phyloP scores from a whole-genome alignment of 1,140 invertebrate species.

The Cotesia typhae region DNA sequence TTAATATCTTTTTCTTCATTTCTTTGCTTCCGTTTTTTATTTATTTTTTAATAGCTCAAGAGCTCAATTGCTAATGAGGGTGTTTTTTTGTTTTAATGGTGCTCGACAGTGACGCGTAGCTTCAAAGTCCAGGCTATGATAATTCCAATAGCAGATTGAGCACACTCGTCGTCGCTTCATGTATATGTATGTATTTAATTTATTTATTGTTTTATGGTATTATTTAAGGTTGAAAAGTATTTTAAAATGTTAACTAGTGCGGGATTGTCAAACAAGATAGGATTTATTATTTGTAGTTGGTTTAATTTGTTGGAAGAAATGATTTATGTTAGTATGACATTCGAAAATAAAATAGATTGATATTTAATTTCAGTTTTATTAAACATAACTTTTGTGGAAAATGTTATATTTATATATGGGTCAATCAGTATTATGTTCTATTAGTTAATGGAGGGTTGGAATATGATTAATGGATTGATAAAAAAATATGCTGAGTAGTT shows the following conservation, averaged over 20 bases:
- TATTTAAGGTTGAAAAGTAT: not conserved
- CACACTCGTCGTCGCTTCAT: conserved; percentile 63
- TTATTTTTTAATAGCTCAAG: not conserved
- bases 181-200: conserved; percentile 56
- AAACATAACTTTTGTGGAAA: too few relatives aligned
- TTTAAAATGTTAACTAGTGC: not conserved
- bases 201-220: not conserved
- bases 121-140: conserved; percentile 57
- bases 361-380: too few relatives aligned
- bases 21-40: not conserved
- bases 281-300: too few relatives aligned
- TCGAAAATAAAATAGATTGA: too few relatives aligned
- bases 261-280: too few relatives aligned
- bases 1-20: not conserved
- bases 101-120: conserved; percentile 44
- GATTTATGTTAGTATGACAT: too few relatives aligned
- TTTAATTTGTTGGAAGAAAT: too few relatives aligned
- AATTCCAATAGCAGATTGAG: conserved; percentile 62
- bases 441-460: too few relatives aligned
- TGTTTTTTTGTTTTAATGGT: conserved; percentile 39
- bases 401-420: too few relatives aligned
- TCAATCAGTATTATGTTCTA: too few relatives aligned
- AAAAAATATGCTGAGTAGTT: too few relatives aligned
- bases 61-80: not conserved
- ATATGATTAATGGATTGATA: too few relatives aligned